Percentiles rank a stretch among this genome's conserved stretches.
phyloP scores from a whole-genome alignment of 1,140 invertebrate species.

The Aethina tumida region DNA sequence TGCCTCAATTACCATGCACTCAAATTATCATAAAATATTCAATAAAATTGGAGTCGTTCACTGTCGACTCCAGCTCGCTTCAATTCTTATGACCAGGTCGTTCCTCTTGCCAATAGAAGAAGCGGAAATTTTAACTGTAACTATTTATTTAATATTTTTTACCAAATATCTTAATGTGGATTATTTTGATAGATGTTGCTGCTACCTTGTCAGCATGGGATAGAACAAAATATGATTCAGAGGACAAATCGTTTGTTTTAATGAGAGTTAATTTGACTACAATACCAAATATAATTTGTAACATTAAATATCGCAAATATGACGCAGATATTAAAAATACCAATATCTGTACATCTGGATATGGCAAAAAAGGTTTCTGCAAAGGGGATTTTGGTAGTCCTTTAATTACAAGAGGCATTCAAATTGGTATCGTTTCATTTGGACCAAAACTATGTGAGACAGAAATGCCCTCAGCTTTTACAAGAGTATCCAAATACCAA shows the following conservation, averaged over 20 bases:
- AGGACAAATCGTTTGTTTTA: not conserved
- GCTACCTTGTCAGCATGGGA: not conserved
- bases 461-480: constrained; percentile 37
- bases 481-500: constrained; percentile 31
- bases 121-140: too few relatives aligned
- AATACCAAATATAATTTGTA: not conserved
- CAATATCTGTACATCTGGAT: not conserved
- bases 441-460: constrained; percentile 37
- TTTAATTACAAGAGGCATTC: constrained; percentile 35
- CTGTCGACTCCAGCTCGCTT: constrained; percentile 30
- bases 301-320: not conserved
- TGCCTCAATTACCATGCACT: constrained; percentile 35
- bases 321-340: not conserved
- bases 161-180: too few relatives aligned
- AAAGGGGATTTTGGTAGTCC: constrained; percentile 47
- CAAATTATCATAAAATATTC: constrained; percentile 33
- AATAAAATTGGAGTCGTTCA: constrained; percentile 43
- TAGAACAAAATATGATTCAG: not conserved
- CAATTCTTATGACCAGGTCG: constrained; percentile 10
- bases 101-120: constrained; percentile 22
- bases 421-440: constrained; percentile 42
- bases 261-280: not conserved
- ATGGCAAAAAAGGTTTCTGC: constrained; percentile 11
- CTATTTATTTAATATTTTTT: too few relatives aligned
- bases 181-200: too few relatives aligned